These are phyloP conservation scores for Heterotilapia buettikoferi DNA, from an alignment of 2,113 vertebrate species.

Conservation along the genomic window DNA sequence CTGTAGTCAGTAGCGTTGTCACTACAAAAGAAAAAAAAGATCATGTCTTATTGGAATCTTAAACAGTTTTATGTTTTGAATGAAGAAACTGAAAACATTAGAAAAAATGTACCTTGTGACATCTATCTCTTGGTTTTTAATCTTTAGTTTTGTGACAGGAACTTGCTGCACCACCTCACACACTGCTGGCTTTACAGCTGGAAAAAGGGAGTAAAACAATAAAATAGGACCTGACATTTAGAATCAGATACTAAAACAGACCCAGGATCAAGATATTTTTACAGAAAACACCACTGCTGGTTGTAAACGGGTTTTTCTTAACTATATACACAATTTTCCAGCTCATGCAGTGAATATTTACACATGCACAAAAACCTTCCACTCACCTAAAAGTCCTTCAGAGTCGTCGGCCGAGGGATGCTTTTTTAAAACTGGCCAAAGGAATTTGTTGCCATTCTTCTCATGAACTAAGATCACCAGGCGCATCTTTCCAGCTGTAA, in stretches of 20 bases:
- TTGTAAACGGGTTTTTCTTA: background rate
- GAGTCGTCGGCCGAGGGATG: background rate
- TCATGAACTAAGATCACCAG: conserved; percentile 39
- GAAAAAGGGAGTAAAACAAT: background rate
- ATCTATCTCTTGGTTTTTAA: background rate
- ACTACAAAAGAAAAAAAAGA: background rate
- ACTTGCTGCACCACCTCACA: too few relatives aligned
- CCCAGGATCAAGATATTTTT: background rate
- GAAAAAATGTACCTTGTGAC: background rate
- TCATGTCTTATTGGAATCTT: background rate
- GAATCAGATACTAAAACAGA: background rate
- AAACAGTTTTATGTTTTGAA: background rate
- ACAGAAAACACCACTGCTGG: background rate
- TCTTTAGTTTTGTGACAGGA: too few relatives aligned
- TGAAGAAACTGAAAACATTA: background rate
- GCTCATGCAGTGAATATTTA: background rate
- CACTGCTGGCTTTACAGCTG: too few relatives aligned
- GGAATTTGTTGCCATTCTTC: background rate
- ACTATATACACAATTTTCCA: background rate
- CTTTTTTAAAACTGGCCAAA: background rate
- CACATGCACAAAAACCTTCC: background rate
- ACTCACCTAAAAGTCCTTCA: background rate
- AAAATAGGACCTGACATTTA: background rate
- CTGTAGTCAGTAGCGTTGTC: background rate
- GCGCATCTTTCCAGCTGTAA: conserved; percentile 7